phyloP scores from a whole-genome alignment of 2,113 vertebrate genomes.

The Sitta europaea region DNA sequence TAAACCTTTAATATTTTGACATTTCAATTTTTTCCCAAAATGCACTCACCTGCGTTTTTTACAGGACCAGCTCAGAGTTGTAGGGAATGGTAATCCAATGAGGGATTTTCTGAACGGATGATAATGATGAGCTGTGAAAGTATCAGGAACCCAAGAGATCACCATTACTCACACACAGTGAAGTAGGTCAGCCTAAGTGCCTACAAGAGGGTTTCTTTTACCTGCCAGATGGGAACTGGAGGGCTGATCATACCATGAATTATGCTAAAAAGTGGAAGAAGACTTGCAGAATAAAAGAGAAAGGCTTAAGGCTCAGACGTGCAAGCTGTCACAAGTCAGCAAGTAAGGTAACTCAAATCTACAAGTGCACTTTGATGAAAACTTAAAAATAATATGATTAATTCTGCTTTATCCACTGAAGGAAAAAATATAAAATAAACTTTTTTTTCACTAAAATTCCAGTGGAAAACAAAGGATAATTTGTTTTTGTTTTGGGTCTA shows the following conservation, averaged over 20 bases:
- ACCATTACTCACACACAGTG: background rate
- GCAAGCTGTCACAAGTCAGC: background rate
- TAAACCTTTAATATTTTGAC: background rate
- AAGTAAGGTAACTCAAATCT: background rate
- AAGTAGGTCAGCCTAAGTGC: background rate
- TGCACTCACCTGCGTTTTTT: background rate
- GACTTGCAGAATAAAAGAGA: background rate
- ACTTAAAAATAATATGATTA: conserved; percentile 9
- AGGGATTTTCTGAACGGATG: background rate
- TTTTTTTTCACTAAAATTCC: background rate
- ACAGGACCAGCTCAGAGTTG: background rate
- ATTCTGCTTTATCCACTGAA: background rate
- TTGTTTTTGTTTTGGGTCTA: background rate
- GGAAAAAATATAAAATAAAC: background rate
- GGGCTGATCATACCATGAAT: background rate
- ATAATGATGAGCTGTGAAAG: background rate
- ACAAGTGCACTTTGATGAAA: conserved; percentile 1
- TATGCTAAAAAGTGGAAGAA: background rate
- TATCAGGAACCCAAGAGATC: background rate
- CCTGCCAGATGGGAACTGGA: background rate
- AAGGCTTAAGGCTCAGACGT: background rate
- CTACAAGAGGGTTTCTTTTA: background rate
- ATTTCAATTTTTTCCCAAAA: background rate
- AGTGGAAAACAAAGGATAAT: background rate
- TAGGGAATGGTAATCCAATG: background rate